phyloP scores from a whole-genome alignment of 2,888 invertebrate genomes.

The Brachypterus glaber region DNA sequence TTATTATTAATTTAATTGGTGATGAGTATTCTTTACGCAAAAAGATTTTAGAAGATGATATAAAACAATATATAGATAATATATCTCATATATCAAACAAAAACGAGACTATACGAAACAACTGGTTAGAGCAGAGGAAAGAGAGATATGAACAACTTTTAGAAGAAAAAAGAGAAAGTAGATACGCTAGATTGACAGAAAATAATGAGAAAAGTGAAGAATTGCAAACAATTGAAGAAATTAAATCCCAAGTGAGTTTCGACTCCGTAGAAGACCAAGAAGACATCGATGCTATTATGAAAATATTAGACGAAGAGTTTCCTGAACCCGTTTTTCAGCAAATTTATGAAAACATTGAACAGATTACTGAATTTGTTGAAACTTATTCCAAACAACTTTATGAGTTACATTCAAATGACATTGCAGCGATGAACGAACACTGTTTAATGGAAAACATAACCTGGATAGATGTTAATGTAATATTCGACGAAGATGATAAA shows the following conservation, averaged over 20 bases:
- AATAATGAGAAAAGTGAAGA: constrained; percentile 11
- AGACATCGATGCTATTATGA: constrained; percentile 42
- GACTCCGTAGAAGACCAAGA: constrained; percentile 45
- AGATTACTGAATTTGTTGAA: constrained; percentile 42
- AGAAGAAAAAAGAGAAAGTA: constrained; percentile 28
- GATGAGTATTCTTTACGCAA: constrained; percentile 24
- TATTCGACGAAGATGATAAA: constrained; percentile 33
- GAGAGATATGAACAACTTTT: constrained; percentile 28
- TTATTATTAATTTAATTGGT: constrained; percentile 45
- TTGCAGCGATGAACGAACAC: constrained; percentile 38
- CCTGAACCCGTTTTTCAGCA: constrained; percentile 40
- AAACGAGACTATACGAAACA: constrained; percentile 18
- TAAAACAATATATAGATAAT: background rate
- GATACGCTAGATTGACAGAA: constrained; percentile 28
- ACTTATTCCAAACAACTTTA: constrained; percentile 41
- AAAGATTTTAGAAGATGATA: constrained; percentile 22
- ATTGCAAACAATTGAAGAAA: too few relatives aligned
- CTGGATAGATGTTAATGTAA: constrained; percentile 39
- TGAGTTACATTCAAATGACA: constrained; percentile 41
- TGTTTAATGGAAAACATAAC: constrained; percentile 42
- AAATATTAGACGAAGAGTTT: constrained; percentile 32
- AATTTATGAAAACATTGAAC: constrained; percentile 43
- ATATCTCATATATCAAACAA: too few relatives aligned
- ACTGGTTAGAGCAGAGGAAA: constrained; percentile 29
- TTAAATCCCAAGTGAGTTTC: constrained; percentile 27